phyloP scores from a whole-genome alignment of 1,140 invertebrate genomes.

The Penaeus chinensis region DNA sequence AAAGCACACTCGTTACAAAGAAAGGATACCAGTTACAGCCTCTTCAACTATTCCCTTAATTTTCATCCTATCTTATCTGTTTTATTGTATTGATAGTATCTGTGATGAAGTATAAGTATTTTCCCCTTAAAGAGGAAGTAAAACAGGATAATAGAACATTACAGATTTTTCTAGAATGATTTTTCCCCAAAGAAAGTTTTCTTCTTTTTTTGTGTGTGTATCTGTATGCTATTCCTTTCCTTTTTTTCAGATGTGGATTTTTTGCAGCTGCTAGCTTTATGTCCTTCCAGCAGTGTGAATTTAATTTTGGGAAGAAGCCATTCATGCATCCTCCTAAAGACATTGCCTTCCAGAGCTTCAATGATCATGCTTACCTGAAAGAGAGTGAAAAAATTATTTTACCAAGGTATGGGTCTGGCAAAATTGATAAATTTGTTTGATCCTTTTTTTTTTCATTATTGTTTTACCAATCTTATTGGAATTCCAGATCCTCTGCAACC shows the following conservation, averaged over 20 bases:
- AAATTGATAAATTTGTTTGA: background rate
- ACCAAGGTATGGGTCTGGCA: conserved; percentile 69
- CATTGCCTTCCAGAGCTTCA: conserved; percentile 79
- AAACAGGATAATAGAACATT: too few species aligned
- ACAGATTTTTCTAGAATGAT: too few species aligned
- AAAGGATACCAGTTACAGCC: too few species aligned
- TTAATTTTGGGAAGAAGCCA: conserved; percentile 89
- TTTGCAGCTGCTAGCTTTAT: conserved; percentile 95
- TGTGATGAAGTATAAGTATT: too few species aligned
- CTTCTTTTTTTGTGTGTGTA: background rate
- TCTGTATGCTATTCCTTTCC: background rate
- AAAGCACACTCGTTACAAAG: too few species aligned
- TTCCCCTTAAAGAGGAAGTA: too few species aligned
- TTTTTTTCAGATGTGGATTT: conserved; percentile 80
- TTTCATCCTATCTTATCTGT: too few species aligned
- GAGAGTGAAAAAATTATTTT: conserved; percentile 79
- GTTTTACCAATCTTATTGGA: too few species aligned
- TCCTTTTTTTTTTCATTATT: background rate
- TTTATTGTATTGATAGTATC: too few species aligned
- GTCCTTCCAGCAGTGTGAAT: conserved; percentile 94
- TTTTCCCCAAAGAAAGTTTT: too few species aligned
- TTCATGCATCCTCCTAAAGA: conserved; percentile 83
- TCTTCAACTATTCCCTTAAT: too few species aligned
- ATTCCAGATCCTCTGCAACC: background rate
- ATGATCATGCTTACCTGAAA: conserved; percentile 79